These are phyloP conservation scores for Mus caroli DNA, from an alignment of 2,797 vertebrate genomes.

Conservation along the genomic window DNA sequence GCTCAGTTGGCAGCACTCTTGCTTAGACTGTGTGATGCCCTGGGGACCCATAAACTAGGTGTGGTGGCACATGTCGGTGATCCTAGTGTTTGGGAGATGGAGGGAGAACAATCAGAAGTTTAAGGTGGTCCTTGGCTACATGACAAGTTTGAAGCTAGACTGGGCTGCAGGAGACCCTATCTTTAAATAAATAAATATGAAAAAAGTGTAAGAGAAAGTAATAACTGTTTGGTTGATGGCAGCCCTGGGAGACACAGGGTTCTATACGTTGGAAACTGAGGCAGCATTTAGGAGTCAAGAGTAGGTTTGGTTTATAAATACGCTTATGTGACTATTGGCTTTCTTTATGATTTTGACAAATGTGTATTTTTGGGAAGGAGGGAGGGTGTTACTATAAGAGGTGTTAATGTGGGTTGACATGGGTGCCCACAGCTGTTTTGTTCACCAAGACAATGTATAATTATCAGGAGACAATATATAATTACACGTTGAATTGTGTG, in stretches of 20 bases:
- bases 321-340: constrained; percentile 4
- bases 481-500: constrained; percentile 73
- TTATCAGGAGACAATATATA: constrained; percentile 79
- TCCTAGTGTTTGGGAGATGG: neutral
- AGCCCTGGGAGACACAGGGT: neutral
- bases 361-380: constrained; percentile 21
- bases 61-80: neutral
- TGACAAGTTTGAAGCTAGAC: neutral
- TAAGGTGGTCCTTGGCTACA: neutral
- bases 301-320: constrained; percentile 9
- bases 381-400: constrained; percentile 46
- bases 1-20: neutral
- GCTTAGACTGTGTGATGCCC: neutral
- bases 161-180: neutral
- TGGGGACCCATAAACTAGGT: neutral
- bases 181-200: neutral
- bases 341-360: constrained; percentile 38
- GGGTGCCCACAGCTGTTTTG: constrained; percentile 61
- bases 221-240: neutral
- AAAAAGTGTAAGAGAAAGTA: neutral
- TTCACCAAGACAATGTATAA: constrained; percentile 77
- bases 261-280: constrained; percentile 43
- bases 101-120: neutral
- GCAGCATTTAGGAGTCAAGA: neutral
- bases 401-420: constrained; percentile 64